phyloP scores from a whole-genome alignment of 2,888 invertebrate genomes.

The Miltochrista miniata region DNA sequence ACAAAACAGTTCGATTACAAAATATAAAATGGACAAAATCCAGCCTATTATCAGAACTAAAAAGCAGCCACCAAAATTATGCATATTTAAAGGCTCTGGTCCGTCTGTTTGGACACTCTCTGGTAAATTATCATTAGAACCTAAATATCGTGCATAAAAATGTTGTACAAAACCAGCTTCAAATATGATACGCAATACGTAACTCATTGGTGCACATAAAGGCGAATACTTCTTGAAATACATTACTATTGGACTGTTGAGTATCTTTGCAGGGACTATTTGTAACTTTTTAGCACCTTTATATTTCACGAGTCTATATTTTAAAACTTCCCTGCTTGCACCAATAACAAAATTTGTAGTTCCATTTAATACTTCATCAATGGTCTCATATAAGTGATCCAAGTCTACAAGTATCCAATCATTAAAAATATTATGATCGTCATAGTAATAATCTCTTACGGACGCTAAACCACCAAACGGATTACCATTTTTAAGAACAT shows the following conservation, averaged over 20 bases:
- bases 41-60: constrained; percentile 47
- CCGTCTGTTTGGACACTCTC: background rate
- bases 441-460: constrained; percentile 51
- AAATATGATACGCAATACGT: constrained; percentile 40
- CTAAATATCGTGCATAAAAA: constrained; percentile 38
- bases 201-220: constrained; percentile 40
- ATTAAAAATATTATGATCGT: constrained; percentile 46
- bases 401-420: constrained; percentile 46
- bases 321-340: constrained; percentile 47
- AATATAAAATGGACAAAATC: constrained; percentile 46
- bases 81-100: constrained; percentile 35
- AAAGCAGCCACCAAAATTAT: constrained; percentile 48
- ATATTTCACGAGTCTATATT: constrained; percentile 42
- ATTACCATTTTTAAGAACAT: constrained; percentile 33
- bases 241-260: constrained; percentile 58
- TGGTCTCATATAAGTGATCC: constrained; percentile 22
- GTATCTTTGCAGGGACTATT: constrained; percentile 57
- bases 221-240: constrained; percentile 55
- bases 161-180: constrained; percentile 54
- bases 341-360: constrained; percentile 54
- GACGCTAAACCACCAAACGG: constrained; percentile 51
- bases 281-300: constrained; percentile 49
- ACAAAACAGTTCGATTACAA: constrained; percentile 49
- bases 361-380: constrained; percentile 48
- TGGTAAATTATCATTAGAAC: constrained; percentile 23